Conservation (phyloP, 2,797 vertebrate genomes). For the Corythornis leucogaster region DNA sequence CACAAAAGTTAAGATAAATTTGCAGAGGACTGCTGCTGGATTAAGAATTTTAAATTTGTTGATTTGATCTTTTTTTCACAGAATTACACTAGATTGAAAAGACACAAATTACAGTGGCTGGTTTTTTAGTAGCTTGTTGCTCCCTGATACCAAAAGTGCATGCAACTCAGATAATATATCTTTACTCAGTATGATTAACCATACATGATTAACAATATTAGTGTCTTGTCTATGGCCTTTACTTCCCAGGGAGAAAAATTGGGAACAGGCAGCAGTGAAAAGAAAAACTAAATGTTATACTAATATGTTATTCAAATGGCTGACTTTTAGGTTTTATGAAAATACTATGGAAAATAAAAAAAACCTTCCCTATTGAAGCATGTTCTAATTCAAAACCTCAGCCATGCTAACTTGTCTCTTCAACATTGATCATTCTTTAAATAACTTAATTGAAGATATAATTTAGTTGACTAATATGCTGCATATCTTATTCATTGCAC, state of each 20-base stretch:
- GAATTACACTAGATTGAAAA: background rate
- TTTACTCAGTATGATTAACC: background rate
- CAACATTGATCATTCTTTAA: background rate
- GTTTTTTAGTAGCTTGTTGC: background rate
- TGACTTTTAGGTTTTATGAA: constrained; percentile 9
- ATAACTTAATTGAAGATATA: constrained; percentile 45
- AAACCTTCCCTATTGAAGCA: constrained; percentile 9
- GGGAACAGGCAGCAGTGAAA: background rate
- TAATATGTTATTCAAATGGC: background rate
- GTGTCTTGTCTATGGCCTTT: background rate
- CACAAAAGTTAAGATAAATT: background rate
- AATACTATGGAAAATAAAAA: background rate
- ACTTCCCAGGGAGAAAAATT: background rate
- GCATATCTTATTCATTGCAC: constrained; percentile 48
- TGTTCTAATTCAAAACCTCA: constrained; percentile 53
- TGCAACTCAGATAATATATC: background rate
- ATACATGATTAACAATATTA: background rate
- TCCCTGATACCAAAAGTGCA: background rate
- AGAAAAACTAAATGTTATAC: background rate
- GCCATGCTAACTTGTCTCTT: constrained; percentile 28
- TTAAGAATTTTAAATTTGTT: no score
- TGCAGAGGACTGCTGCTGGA: background rate
- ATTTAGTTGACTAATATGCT: constrained; percentile 66
- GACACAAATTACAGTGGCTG: background rate
- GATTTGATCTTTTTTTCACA: background rate